A percentile compares a stretch with the other conserved stretches of the same genome.
Evolutionary conservation across 2,797 vertebrate genomes (phyloP).

Genomic region (Arnoldichthys spilopterus): DNA sequence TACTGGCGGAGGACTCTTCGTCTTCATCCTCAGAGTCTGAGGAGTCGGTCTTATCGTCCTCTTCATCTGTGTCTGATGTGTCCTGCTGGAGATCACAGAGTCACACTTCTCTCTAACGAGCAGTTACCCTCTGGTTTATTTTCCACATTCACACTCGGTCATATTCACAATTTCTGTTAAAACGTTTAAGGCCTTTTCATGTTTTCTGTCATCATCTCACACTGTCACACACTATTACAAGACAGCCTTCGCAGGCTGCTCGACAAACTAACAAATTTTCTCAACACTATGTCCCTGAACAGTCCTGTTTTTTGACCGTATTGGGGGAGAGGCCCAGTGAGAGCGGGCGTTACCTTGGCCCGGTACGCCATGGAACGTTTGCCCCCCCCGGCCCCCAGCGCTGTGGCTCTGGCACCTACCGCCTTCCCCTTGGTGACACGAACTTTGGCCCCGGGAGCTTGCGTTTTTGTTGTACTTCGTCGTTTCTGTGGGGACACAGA

Average conservation of each 20-base stretch:
- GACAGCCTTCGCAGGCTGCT: neutral
- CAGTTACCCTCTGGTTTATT: conserved; percentile 6
- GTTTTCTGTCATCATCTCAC: neutral
- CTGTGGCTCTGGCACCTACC: conserved; percentile 62
- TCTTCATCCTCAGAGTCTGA: conserved; percentile 79
- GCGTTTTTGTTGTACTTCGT: conserved; percentile 73
- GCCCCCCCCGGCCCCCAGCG: conserved; percentile 68
- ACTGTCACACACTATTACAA: neutral
- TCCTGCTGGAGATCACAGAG: conserved; percentile 73
- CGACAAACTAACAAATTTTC: neutral
- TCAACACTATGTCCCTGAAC: conserved; percentile 12
- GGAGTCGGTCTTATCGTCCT: conserved; percentile 75
- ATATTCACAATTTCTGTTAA: neutral
- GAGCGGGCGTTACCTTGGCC: conserved; percentile 75
- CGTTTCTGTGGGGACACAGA: conserved; percentile 71
- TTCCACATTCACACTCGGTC: neutral
- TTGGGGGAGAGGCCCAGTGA: conserved; percentile 50
- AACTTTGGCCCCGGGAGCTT: conserved; percentile 72
- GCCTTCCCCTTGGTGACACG: conserved; percentile 76
- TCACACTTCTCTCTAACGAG: conserved; percentile 45
- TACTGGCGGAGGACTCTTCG: conserved; percentile 76
- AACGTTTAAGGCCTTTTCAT: neutral
- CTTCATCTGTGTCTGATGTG: conserved; percentile 78
- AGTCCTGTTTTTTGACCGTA: conserved; percentile 26
- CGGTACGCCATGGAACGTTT: conserved; percentile 82